phyloP scores from a whole-genome alignment of 2,888 invertebrate species.

The Sphaeridia pumilis region DNA sequence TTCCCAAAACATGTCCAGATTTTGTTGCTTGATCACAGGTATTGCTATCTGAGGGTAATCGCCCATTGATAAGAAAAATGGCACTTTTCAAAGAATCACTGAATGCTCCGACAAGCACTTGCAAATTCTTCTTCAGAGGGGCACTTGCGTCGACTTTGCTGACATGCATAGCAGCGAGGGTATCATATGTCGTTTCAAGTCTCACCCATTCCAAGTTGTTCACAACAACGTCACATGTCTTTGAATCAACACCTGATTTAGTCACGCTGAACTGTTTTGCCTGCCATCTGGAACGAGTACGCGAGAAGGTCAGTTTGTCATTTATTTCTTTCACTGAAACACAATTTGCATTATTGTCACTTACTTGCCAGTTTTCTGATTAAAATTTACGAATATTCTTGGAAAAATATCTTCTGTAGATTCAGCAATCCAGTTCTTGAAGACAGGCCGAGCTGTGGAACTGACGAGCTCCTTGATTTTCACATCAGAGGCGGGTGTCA shows the following conservation, averaged over 20 bases:
- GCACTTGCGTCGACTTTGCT: constrained; percentile 23
- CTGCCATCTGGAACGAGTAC: constrained; percentile 7
- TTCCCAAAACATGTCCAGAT: not conserved
- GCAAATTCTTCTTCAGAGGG: constrained; percentile 30
- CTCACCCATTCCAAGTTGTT: constrained; percentile 24
- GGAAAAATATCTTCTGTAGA: constrained; percentile 41
- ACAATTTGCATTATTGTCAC: constrained; percentile 22
- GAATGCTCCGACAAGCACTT: constrained; percentile 28
- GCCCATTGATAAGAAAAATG: constrained; percentile 62
- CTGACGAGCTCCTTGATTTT: constrained; percentile 49
- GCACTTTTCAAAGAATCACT: constrained; percentile 38
- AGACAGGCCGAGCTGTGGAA: constrained; percentile 44
- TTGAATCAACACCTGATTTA: constrained; percentile 2
- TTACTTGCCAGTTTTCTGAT: constrained; percentile 45
- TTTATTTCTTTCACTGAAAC: too few relatives aligned
- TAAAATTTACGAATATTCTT: constrained; percentile 51
- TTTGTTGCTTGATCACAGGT: not conserved
- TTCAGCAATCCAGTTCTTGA: constrained; percentile 28
- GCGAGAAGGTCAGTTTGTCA: not conserved
- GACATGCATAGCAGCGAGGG: constrained; percentile 29
- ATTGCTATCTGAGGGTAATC: constrained; percentile 50
- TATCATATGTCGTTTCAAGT: constrained; percentile 32
- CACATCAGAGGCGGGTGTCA: constrained; percentile 49
- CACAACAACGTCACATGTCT: constrained; percentile 19
- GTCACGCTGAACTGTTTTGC: constrained; percentile 6